A percentile compares a stretch with the other conserved stretches of the same genome.
These are phyloP conservation scores for Trilocha varians DNA, from an alignment of 2,888 invertebrate genomes.

Conservation along the genomic window DNA sequence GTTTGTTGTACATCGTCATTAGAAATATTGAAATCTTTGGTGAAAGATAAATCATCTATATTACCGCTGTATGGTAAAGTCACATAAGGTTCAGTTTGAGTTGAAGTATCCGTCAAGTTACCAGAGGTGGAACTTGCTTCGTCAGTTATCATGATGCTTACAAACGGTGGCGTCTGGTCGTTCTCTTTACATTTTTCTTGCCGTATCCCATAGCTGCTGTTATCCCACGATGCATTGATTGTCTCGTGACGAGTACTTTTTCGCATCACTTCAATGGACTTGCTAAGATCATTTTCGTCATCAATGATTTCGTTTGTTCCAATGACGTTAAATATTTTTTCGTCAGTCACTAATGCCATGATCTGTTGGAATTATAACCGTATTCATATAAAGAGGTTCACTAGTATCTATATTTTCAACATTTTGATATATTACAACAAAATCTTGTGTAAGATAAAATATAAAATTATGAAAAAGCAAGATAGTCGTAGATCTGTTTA, in stretches of 20 bases:
- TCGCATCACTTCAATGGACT: conserved; percentile 50
- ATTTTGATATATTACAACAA: no score
- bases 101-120: conserved; percentile 33
- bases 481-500: no score
- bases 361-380: no score
- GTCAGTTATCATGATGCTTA: conserved; percentile 42
- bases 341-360: conserved; percentile 15
- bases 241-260: conserved; percentile 34
- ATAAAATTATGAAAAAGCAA: no score
- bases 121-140: conserved; percentile 23
- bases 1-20: conserved; percentile 36
- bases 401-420: no score
- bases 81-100: conserved; percentile 41
- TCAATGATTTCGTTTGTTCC: conserved; percentile 24
- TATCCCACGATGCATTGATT: conserved; percentile 51
- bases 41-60: conserved; percentile 38
- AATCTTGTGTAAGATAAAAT: no score
- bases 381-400: no score
- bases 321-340: conserved; percentile 16
- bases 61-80: conserved; percentile 28
- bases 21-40: conserved; percentile 36
- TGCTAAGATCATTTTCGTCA: conserved; percentile 20
- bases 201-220: conserved; percentile 28
- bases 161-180: conserved; percentile 43
- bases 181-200: conserved; percentile 30